These are phyloP conservation scores for Zaprionus ornatus DNA, from an alignment of 1,140 invertebrate species.

Conservation along the genomic window DNA sequence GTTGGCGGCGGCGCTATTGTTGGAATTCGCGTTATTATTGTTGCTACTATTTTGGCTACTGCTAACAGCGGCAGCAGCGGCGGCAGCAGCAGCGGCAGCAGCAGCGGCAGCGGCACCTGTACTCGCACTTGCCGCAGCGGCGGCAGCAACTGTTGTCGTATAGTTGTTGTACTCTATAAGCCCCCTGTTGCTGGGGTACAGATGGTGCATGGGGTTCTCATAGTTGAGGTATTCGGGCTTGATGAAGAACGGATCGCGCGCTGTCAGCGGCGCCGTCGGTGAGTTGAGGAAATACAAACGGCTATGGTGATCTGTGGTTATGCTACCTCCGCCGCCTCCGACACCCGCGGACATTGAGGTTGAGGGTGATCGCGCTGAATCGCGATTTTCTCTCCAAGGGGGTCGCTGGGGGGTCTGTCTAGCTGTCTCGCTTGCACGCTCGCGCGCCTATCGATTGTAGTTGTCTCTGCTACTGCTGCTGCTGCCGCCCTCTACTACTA, in stretches of 20 bases:
- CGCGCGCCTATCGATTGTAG: constrained; percentile 22
- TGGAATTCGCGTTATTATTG: constrained; percentile 29
- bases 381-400: constrained; percentile 30
- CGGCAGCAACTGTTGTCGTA: constrained; percentile 67
- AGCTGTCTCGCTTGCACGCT: not conserved
- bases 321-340: constrained; percentile 83
- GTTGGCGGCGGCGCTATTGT: constrained; percentile 49
- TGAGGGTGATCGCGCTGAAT: constrained; percentile 61
- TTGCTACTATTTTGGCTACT: constrained; percentile 8
- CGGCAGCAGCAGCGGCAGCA: constrained; percentile 41
- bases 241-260: constrained; percentile 78
- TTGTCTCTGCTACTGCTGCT: not conserved
- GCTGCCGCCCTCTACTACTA: not conserved
- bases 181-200: constrained; percentile 74
- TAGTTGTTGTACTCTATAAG: constrained; percentile 80
- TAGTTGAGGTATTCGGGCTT: constrained; percentile 83
- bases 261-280: constrained; percentile 68
- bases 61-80: constrained; percentile 16
- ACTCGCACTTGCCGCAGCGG: constrained; percentile 48
- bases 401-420: constrained; percentile 3
- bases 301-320: constrained; percentile 82
- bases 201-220: constrained; percentile 83
- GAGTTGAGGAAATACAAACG: constrained; percentile 81
- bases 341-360: constrained; percentile 77
- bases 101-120: constrained; percentile 49